phyloP scores from a whole-genome alignment of 2,113 vertebrate species.

The Oplegnathus fasciatus region DNA sequence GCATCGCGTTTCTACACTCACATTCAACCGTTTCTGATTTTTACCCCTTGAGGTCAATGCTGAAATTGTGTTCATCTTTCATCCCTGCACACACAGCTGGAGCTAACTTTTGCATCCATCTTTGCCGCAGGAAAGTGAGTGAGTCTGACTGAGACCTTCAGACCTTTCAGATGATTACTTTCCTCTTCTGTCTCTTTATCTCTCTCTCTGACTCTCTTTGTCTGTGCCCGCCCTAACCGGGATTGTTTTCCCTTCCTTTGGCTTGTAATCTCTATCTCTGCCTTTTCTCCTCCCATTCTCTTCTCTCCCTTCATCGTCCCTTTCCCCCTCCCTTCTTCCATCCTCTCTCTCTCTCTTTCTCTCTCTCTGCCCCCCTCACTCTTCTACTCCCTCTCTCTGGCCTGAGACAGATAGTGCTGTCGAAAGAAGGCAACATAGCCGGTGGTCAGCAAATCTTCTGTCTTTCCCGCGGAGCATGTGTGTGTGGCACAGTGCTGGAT shows the following conservation, averaged over 20 bases:
- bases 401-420: conserved; percentile 57
- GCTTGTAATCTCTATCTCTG: conserved; percentile 17
- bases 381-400: conserved; percentile 16
- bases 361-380: neutral
- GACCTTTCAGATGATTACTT: conserved; percentile 75
- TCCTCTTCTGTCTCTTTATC: conserved; percentile 63
- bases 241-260: neutral
- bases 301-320: neutral
- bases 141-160: conserved; percentile 73
- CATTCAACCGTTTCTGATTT: conserved; percentile 53
- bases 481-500: conserved; percentile 25
- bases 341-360: neutral
- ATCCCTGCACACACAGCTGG: conserved; percentile 58
- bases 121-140: conserved; percentile 67
- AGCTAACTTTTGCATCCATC: conserved; percentile 55
- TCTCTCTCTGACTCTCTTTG: conserved; percentile 44
- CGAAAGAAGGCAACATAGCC: conserved; percentile 47
- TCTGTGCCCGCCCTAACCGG: neutral
- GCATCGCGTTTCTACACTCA: conserved; percentile 45
- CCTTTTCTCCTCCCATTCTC: conserved; percentile 19
- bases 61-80: conserved; percentile 69
- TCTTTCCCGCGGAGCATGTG: conserved; percentile 41
- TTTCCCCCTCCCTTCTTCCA: neutral
- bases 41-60: conserved; percentile 40
- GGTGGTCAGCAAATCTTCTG: conserved; percentile 75